Evolutionary conservation across 2,888 invertebrate genomes (phyloP), one percentile per base, ranked within the genome.

Genomic region (Chloromyia formosa): DNA sequence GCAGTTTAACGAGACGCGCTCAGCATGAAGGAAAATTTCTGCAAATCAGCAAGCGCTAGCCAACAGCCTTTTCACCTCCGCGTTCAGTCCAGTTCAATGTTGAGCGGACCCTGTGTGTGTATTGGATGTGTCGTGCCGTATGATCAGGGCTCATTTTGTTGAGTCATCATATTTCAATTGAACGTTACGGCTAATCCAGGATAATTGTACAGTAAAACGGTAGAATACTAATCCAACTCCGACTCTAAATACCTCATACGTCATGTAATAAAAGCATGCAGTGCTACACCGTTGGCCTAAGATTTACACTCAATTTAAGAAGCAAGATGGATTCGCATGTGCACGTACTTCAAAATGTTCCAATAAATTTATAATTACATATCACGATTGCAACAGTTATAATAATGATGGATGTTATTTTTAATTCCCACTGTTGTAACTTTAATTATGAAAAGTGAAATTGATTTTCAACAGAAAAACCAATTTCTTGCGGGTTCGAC

Each of bases 361-460:
- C 27, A 35, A 35, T 35, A 35, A 35, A 35, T 35, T 35, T 2
- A 7, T 35, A 35, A 35, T 35, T 35, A 7, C 27, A 35, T 35
- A 4, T 35, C 7, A 35, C 27, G 27, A 35, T 35, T 35, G 7
- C 27, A 35, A 35, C 3, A 35, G 27, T 35, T 35, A 2, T 7
- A 35, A 4, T 35, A n/a, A n/a, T 7, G 27, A 35, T 35, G 27
- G 7, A 35, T 35, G 27, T 35, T 35, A 35, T 35, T 35, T 35
- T 35, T 35, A 35, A 35, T 4, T 35, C 16, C 4, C 49, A 45
- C 73, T 42, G 58, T 35, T 7, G 27, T 35, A n/a, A 40, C 7
- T 61, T 61, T 73, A 73, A 73, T 73, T 73, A 73, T 73, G 73
- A 73, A 73, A 73, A 73, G 73, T 73, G 73, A 73, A 61, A 73